Evolutionary conservation across 2,888 invertebrate genomes (phyloP), one percentile per base, ranked within the genome.

Genomic region (Tinea semifulvella): DNA sequence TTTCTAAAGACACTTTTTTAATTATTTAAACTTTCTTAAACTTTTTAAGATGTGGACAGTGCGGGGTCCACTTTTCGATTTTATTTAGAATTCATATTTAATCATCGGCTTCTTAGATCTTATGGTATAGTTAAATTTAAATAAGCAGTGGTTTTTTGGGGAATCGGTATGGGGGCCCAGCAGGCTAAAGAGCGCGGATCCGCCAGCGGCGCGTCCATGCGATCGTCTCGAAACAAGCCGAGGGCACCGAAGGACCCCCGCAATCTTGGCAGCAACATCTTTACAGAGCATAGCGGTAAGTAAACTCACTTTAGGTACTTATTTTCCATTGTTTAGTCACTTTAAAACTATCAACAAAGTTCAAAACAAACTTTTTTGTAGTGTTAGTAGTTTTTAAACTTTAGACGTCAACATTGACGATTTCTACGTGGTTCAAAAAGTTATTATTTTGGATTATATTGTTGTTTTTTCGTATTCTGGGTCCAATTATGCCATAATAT

Each of bases 251-350:
- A 92, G 83, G 94, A 94, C 85, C 89, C 89, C 68, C 87, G 91
- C 71, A 87, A 88, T 61, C 88, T 91, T 62, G 91, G 92, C 63
- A 90, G 93, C 60, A 95, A 95, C 82, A 93, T 95, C 72, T 96
- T 95, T 80, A 94, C 94, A 28, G 95, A 95, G 83, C 95, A 95
- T 74, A 94, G 91, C 79, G 95, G 95, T 95, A 82, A 88, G 90
- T 84, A 42, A 11, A 17, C 10, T 17, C 2, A 13, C 4, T 10
- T 25, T 10, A 18, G 11, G 2, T 3, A 8, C 19, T 38, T 38
- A 18, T 38, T 38, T 38, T 18, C 18, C 31, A 31, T 31, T n/a
- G 6, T 31, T 31, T 11, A 4, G 7, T 31, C 4, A 13, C 5
- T 13, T 13, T 31, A n/a, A 11, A 31, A 31, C 5, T 2, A 13